Evolutionary conservation across 1,140 invertebrate genomes (phyloP).

Genomic region (Augochlora pura): DNA sequence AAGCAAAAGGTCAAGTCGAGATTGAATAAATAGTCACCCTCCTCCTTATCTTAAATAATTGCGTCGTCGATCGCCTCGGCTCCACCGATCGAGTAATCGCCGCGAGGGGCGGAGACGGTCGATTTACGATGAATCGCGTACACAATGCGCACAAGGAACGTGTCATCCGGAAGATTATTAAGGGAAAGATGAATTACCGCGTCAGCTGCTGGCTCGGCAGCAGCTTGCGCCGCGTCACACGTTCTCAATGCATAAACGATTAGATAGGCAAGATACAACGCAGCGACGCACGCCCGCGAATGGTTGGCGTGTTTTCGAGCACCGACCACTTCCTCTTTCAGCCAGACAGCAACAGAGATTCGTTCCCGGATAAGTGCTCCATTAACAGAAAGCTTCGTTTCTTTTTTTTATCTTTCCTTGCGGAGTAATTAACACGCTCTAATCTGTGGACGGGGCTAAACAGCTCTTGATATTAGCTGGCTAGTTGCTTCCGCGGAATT

Average conservation of each 20-base stretch:
- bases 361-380: neutral
- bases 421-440: neutral
- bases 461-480: too few relatives aligned
- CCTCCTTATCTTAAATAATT: too few relatives aligned
- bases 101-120: too few relatives aligned
- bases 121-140: too few relatives aligned
- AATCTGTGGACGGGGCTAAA: too few relatives aligned
- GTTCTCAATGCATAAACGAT: constrained; percentile 18
- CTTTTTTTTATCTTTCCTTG: too few relatives aligned
- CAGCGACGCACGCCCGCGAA: neutral
- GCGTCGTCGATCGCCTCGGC: too few relatives aligned
- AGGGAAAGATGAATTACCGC: constrained; percentile 28
- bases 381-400: neutral
- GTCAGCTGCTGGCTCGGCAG: constrained; percentile 29
- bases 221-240: neutral
- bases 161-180: constrained; percentile 30
- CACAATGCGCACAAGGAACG: neutral
- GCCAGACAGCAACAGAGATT: neutral
- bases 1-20: too few relatives aligned
- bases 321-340: neutral
- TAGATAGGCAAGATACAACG: constrained; percentile 18
- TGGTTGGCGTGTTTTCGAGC: neutral
- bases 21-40: too few relatives aligned
- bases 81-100: too few relatives aligned
- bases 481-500: too few relatives aligned